These are phyloP conservation scores for Albula goreensis DNA, from an alignment of 2,113 vertebrate genomes.

Conservation along the genomic window DNA sequence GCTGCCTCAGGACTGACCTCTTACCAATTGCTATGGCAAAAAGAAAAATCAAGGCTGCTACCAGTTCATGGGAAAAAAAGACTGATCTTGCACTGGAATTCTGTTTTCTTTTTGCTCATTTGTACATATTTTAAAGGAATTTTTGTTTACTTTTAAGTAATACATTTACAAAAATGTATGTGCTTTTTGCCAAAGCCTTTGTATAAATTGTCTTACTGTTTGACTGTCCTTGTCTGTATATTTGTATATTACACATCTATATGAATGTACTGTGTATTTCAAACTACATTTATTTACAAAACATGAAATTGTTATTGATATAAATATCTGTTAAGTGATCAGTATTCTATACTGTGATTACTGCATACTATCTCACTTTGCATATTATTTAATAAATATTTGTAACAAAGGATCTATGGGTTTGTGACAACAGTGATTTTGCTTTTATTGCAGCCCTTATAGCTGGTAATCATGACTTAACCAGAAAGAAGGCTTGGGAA, in stretches of 20 bases:
- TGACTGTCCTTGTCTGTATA: conserved; percentile 64
- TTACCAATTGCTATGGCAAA: conserved; percentile 41
- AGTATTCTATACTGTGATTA: conserved; percentile 74
- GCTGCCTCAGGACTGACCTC: conserved; percentile 64
- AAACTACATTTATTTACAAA: conserved; percentile 70
- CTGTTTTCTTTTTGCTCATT: conserved; percentile 45
- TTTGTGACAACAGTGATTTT: conserved; percentile 37
- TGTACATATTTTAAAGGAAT: conserved; percentile 47
- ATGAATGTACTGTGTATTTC: conserved; percentile 71
- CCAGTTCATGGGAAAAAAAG: conserved; percentile 55
- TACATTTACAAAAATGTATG: conserved; percentile 59
- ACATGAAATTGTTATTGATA: conserved; percentile 61
- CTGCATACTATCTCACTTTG: conserved; percentile 69
- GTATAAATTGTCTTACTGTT: conserved; percentile 55
- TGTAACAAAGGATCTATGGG: conserved; percentile 57
- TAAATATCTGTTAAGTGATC: conserved; percentile 63
- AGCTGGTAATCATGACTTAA: not conserved
- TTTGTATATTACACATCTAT: conserved; percentile 67
- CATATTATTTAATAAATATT: conserved; percentile 70
- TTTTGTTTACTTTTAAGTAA: conserved; percentile 66
- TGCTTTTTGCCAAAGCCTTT: conserved; percentile 75
- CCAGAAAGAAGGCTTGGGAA: not conserved
- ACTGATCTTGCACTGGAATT: conserved; percentile 75
- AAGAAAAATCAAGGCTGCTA: conserved; percentile 62
- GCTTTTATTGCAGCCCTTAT: not conserved